A percentile compares a stretch with the other conserved stretches of the same genome.
Conservation (phyloP, 2,113 vertebrate species). For the Microtus oregoni region DNA sequence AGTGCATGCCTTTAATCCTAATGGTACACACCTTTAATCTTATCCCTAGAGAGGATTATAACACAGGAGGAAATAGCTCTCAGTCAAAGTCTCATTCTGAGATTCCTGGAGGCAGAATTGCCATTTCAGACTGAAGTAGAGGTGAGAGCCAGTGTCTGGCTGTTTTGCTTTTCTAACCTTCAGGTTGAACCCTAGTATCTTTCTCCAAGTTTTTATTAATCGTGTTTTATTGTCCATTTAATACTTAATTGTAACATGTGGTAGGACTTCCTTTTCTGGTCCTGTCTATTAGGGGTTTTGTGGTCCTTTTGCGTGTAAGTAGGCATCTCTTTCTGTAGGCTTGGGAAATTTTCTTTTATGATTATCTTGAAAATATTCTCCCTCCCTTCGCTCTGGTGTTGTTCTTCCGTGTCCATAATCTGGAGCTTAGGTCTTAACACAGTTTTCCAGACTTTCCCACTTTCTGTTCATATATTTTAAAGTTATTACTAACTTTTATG, state of each 20-base stretch:
- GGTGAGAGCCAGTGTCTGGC: too few relatives aligned
- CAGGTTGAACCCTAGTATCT: too few relatives aligned
- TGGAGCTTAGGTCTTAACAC: not conserved
- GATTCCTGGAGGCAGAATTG: too few relatives aligned
- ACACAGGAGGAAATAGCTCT: too few relatives aligned
- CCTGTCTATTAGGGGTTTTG: not conserved
- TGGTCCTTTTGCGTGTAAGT: not conserved
- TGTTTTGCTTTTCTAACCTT: too few relatives aligned
- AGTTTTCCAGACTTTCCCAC: not conserved
- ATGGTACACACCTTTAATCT: too few relatives aligned
- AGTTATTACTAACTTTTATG: not conserved
- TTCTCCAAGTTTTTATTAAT: too few relatives aligned
- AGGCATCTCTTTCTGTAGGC: not conserved
- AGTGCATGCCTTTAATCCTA: too few relatives aligned
- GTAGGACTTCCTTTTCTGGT: not conserved
- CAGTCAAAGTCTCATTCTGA: too few relatives aligned
- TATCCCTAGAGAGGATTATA: too few relatives aligned
- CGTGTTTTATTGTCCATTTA: not conserved
- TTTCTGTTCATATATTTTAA: not conserved
- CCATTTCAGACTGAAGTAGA: too few relatives aligned
- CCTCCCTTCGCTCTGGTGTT: not conserved
- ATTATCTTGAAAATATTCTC: not conserved
- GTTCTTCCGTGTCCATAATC: not conserved
- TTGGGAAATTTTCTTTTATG: not conserved
- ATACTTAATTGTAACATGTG: not conserved